Conservation (phyloP, 2,888 invertebrate species). For the Tyria jacobaeae region DNA sequence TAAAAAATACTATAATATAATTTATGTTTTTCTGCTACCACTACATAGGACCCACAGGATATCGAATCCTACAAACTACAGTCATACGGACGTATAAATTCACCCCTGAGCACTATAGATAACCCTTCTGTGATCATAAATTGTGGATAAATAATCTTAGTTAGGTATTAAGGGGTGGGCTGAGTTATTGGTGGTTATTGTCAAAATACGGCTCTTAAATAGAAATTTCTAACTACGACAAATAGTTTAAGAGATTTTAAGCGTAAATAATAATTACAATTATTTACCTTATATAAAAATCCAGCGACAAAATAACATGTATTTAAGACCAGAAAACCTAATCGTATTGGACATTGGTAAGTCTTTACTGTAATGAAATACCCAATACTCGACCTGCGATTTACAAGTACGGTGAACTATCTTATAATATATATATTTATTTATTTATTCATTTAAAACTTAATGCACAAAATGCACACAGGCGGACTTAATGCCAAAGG, state of each 20-base stretch:
- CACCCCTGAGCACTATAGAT: slow-evolving; percentile 65
- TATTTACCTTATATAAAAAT: neutral
- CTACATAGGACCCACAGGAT: slow-evolving; percentile 57
- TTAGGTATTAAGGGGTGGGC: slow-evolving; percentile 60
- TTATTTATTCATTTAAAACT: too few species aligned
- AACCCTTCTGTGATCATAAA: slow-evolving; percentile 71
- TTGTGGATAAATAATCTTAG: slow-evolving; percentile 74
- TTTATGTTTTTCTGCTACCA: slow-evolving; percentile 29
- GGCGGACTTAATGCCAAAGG: too few species aligned
- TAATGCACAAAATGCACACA: too few species aligned
- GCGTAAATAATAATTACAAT: neutral
- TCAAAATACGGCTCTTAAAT: slow-evolving; percentile 38
- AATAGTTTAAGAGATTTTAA: neutral
- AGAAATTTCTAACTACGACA: slow-evolving; percentile 24
- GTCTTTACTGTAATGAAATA: too few species aligned
- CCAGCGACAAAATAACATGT: too few species aligned
- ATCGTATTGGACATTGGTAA: too few species aligned
- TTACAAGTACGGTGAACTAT: too few species aligned
- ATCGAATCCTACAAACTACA: slow-evolving; percentile 63
- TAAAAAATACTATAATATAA: neutral
- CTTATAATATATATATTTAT: too few species aligned
- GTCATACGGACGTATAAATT: slow-evolving; percentile 70
- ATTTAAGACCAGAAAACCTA: too few species aligned
- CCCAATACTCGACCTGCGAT: too few species aligned
- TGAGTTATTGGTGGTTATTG: slow-evolving; percentile 51